Conservation (phyloP, 2,113 vertebrate species). For the Lophura nycthemera region DNA sequence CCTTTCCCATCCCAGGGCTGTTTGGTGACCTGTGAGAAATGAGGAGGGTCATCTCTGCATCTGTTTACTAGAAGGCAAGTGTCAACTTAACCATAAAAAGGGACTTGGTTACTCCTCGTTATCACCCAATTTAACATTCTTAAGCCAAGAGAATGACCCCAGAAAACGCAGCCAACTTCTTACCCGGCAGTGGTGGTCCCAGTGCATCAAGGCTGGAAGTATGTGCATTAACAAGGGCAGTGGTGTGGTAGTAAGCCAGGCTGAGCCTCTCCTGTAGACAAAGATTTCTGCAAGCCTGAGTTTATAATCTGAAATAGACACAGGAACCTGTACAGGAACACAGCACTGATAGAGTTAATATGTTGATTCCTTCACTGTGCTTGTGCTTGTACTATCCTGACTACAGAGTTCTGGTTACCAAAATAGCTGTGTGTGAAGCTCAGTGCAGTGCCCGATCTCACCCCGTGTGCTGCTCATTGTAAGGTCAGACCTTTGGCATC, state of each 20-base stretch:
- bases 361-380: background rate
- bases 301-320: background rate
- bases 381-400: background rate
- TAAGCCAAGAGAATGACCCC: conserved; percentile 24
- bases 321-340: background rate
- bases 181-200: background rate
- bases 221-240: conserved; percentile 19
- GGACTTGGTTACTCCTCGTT: conserved; percentile 7
- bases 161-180: conserved; percentile 16
- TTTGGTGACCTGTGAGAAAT: conserved; percentile 60
- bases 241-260: background rate
- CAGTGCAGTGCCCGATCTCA: background rate
- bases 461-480: conserved; percentile 14
- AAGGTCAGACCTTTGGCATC: conserved; percentile 70
- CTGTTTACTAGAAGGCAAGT: conserved; percentile 60
- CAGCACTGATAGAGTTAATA: conserved; percentile 26
- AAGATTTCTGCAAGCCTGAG: background rate
- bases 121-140: conserved; percentile 60
- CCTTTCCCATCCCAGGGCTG: conserved; percentile 38
- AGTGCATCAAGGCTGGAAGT: background rate
- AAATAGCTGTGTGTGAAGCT: background rate
- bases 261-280: background rate
- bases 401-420: conserved; percentile 16
- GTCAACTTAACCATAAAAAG: conserved; percentile 55
- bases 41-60: conserved; percentile 54